phyloP scores from a whole-genome alignment of 2,797 vertebrate genomes.

The Periophthalmus magnuspinnatus region DNA sequence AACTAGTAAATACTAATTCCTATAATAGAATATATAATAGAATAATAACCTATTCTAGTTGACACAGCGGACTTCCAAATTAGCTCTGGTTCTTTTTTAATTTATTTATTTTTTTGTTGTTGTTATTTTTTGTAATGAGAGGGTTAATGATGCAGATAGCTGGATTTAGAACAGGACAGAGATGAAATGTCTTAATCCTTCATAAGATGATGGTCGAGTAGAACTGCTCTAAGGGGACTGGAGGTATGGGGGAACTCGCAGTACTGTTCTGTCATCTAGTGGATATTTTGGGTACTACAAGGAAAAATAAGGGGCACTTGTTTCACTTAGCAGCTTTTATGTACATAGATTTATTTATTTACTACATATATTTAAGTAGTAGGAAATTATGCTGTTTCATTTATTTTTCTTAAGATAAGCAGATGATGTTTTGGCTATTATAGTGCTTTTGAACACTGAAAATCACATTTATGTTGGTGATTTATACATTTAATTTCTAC shows the following conservation, averaged over 20 bases:
- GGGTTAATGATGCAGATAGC: conserved; percentile 59
- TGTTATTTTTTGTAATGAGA: conserved; percentile 34
- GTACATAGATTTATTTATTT: neutral
- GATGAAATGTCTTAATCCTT: conserved; percentile 52
- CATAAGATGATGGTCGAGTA: conserved; percentile 36
- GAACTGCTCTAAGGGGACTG: conserved; percentile 24
- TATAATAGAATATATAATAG: no score
- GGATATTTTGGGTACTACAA: conserved; percentile 23
- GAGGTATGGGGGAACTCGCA: neutral
- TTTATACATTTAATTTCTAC: no score
- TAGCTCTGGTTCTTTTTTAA: neutral
- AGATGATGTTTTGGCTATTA: no score
- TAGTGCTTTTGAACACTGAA: no score
- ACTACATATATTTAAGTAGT: no score
- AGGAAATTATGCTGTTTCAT: no score
- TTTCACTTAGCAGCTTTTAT: neutral
- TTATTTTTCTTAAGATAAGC: no score
- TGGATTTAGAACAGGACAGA: conserved; percentile 53
- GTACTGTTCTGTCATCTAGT: conserved; percentile 66
- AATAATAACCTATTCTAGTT: neutral
- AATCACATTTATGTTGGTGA: no score
- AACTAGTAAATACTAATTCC: no score
- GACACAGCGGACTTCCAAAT: neutral
- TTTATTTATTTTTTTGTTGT: no score
- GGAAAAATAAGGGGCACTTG: neutral